Evolutionary conservation across 2,888 invertebrate species (phyloP), one percentile per base, ranked within the genome.

Genomic region (Chaitophorus viminalis): DNA sequence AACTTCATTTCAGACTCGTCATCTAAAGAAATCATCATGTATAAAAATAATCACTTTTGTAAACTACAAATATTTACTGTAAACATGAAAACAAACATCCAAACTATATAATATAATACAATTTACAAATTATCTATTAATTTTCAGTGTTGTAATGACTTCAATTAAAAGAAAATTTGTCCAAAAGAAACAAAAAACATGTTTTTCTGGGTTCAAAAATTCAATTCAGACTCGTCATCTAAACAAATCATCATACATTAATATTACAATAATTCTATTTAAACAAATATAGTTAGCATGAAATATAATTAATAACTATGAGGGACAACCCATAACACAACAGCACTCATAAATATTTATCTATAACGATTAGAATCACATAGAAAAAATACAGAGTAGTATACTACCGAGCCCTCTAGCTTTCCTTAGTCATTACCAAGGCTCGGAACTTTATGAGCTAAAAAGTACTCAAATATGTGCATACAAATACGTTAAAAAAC

Each of bases 151-250:
- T 1, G 52, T 33, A 29, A n/a, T 77, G 85, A 85, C 85, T 52
- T 85, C 85, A 85, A n/a, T 4, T 52, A 46, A 68, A 54, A 60
- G 77, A 86, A 79, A 78, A 79, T 39, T 79, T 21, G 60, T 46
- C 31, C 39, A 74, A 60, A 29, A 78, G 29, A 86, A 86, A 86
- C 78, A 86, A 79, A 86, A 72, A 78, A 86, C 78, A 70, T 86
- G 78, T 17, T 54, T 72, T 46, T 54, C 18, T 14, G 0, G 6
- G 70, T 54, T 36, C 33, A 70, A 79, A 72, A 79, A 6, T 79
- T 79, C 72, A 86, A 25, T 75, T 86, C 86, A 87, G 86, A 87
- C 86, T 87, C 86, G 86, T 87, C 87, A 87, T 87, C 87, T 87
- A 81, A 2, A 8, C 31, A 36, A 1, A 79, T 86, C 86, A 86